Conservation (phyloP, 2,888 invertebrate species). For the Iselma pallidipennis region DNA sequence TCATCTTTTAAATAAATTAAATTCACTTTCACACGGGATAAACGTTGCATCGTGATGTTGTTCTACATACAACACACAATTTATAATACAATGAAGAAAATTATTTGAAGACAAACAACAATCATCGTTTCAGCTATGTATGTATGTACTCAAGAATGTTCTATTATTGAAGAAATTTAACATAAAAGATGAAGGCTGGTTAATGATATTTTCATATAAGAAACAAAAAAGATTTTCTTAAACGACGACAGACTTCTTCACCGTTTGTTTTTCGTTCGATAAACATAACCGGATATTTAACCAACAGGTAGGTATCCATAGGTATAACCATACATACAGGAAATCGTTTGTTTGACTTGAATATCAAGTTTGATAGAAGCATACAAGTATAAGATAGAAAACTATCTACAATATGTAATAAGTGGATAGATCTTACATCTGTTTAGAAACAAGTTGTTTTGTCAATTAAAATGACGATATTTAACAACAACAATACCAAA, state of each 20-base stretch:
- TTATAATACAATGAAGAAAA: background rate
- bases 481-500: no score
- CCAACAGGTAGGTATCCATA: constrained; percentile 13
- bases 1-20: background rate
- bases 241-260: constrained; percentile 1
- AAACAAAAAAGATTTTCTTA: no score
- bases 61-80: background rate
- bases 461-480: no score
- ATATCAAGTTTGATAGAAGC: constrained; percentile 4
- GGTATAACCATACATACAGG: constrained; percentile 16
- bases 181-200: no score
- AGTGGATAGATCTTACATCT: no score
- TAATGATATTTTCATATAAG: no score
- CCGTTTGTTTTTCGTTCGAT: background rate
- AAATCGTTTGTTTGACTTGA: constrained; percentile 19
- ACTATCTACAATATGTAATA: no score
- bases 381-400: no score
- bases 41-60: background rate
- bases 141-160: background rate
- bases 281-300: constrained; percentile 17
- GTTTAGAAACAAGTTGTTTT: no score
- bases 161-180: no score
- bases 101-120: no score
- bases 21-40: constrained; percentile 1
- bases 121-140: no score